Base-by-base conservation (phyloP, 1,140 invertebrate genomes). In the Lepidurus couesii region DNA sequence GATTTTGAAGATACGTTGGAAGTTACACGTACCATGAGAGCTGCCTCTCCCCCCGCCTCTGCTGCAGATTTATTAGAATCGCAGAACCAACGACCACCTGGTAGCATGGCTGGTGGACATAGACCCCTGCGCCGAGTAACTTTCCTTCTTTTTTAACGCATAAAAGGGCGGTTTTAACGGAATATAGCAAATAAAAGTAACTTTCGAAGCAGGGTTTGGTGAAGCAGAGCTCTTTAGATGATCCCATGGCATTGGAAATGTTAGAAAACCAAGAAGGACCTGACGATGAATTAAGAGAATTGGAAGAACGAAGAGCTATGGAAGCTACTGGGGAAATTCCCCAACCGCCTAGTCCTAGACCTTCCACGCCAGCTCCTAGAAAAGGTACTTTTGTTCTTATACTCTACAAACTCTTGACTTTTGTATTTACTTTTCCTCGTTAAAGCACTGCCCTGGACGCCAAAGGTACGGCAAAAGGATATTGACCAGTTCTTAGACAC, bases 381-480 rank as follows among this genome's bases (percentile, higher is more conserved):
- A 83, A 79, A 77, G 47, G 78, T 76, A 79, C 0, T 34, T 75
- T 42, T 8, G 9, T 74, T 78, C 26, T 1, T 16, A 73, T n/a
- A 6, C n/a, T 10, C 16, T 24, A n/a, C 11, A 24, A 16, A 78
- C 13, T n/a, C n/a, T 9, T 1, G n/a, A 65, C 16, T 26, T 65
- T 13, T 47, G 4, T 24, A 44, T 42, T 26, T 73, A 1, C 76
- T 75, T 75, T 73, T 80, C 79, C 80, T 76, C 78, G 44, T 80
- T 78, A n/a, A 78, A 53, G 80, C 76, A 34, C 87, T 98, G 80
- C 96, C 97, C 1, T 98, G 96, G 97, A 91, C 92, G 80, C 95
- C 96, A 9, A 98, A 98, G 90, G 96, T 98, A n/a, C 87, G 95
- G 34, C 92, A 95, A 83, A 95, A 93, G 86, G 95, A 97, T 84